phyloP scores from a whole-genome alignment of 2,797 vertebrate species.

The Pangasius djambal region DNA sequence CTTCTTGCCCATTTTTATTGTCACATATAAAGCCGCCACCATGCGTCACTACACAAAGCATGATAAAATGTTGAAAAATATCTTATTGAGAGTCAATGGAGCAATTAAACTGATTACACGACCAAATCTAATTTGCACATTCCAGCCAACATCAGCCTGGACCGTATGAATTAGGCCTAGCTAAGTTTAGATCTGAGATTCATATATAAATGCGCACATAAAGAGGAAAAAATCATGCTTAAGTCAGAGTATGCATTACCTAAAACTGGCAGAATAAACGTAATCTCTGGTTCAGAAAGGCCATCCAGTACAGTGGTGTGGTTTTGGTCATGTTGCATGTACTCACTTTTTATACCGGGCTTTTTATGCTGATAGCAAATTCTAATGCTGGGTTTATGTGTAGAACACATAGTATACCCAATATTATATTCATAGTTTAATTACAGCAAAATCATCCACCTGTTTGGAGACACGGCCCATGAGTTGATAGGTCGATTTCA shows the following conservation, averaged over 20 bases:
- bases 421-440: neutral
- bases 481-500: neutral
- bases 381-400: neutral
- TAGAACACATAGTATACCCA: neutral
- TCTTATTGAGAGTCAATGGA: neutral
- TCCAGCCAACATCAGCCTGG: neutral
- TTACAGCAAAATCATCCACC: neutral
- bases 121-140: neutral
- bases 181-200: neutral
- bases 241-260: neutral
- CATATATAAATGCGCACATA: neutral
- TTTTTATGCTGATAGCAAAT: neutral
- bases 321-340: neutral
- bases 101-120: neutral
- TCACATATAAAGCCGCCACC: neutral
- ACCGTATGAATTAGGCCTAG: neutral
- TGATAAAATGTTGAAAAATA: neutral
- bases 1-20: neutral
- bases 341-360: neutral
- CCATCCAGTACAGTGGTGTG: neutral
- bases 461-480: neutral
- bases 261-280: neutral
- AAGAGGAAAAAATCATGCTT: neutral
- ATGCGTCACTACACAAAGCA: neutral
- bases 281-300: neutral